Base-by-base conservation (phyloP, 2,888 invertebrate species). In the Agrilus biguttatus region DNA sequence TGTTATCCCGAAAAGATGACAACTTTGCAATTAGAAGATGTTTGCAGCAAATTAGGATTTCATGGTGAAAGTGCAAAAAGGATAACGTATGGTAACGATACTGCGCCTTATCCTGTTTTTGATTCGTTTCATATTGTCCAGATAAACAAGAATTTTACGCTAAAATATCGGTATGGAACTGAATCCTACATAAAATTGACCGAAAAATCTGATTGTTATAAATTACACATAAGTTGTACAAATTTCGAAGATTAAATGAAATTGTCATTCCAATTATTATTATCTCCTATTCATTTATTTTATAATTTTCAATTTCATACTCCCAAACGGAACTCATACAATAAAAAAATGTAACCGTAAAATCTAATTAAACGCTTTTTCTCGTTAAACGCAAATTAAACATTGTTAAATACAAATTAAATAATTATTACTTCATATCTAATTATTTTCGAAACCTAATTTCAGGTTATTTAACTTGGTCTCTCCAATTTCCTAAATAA, bases 1-100 rank as follows among this genome's bases (percentile, higher is more conserved):
- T 85, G 85, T 55, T 81, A 76, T 51, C 60, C 73, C 0, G 41
- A 50, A 12, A 69, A 69, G 39, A 69, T 72, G 43, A 74, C 76
- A 1, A 73, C 69, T 37, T 58, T 63, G 0, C 69, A 75, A 41
- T 59, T 76, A 3, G 74, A 76, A 52, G 63, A 69, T 12, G 73
- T 83, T 47, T 85, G 85, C 58, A 58, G 64, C 28, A 67, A 72
- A 45, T 58, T 83, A 12, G 80, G 80, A 8, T 83, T 75, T 53
- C 58, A 65, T 47, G 70, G 72, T 14, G 75, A 73, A 8, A 73
- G 69, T 51, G 73, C 74, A 1, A 67, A 44, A 23, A 52, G 53
- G 40, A 45, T 58, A 21, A 44, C 46, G 32, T 45, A 49, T 21
- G 51, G 53, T n/a, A 19, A 35, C 6, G 38, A 28, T 19, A 12